Conservation (phyloP, 2,113 vertebrate species). For the Sciurus niger region DNA sequence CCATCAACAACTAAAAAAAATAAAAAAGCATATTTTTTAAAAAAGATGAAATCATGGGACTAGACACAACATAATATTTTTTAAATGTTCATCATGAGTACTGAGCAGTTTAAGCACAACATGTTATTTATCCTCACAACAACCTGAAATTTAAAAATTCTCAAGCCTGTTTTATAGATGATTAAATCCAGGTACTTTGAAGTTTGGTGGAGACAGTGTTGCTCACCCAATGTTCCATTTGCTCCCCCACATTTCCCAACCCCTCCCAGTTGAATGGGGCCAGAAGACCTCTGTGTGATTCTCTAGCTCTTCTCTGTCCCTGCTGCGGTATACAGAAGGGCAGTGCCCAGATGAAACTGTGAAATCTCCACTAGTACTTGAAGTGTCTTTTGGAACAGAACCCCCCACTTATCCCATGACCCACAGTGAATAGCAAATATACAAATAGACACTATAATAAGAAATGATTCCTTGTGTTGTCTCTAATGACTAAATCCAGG, state of each 20-base stretch:
- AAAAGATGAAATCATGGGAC: background rate
- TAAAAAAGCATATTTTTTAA: no score
- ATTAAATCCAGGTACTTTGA: background rate
- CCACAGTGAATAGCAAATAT: background rate
- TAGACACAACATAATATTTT: background rate
- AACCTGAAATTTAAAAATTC: conserved; percentile 4
- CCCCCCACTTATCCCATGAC: no score
- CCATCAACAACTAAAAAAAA: no score
- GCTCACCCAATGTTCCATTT: background rate
- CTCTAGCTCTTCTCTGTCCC: background rate
- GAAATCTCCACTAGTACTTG: background rate
- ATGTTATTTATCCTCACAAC: background rate
- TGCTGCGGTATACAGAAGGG: no score
- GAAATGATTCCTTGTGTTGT: no score
- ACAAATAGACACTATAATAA: no score
- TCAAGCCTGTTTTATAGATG: background rate
- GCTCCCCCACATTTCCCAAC: background rate
- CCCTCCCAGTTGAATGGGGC: background rate
- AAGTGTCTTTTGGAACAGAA: background rate
- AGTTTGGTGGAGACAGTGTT: background rate
- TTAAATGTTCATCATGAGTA: background rate
- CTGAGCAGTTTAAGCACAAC: background rate
- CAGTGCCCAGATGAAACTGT: background rate
- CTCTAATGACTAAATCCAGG: background rate
- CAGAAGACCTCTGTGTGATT: background rate